These are phyloP conservation scores for Nyctibius bracteatus DNA, from an alignment of 2,113 vertebrate species.

Conservation along the genomic window DNA sequence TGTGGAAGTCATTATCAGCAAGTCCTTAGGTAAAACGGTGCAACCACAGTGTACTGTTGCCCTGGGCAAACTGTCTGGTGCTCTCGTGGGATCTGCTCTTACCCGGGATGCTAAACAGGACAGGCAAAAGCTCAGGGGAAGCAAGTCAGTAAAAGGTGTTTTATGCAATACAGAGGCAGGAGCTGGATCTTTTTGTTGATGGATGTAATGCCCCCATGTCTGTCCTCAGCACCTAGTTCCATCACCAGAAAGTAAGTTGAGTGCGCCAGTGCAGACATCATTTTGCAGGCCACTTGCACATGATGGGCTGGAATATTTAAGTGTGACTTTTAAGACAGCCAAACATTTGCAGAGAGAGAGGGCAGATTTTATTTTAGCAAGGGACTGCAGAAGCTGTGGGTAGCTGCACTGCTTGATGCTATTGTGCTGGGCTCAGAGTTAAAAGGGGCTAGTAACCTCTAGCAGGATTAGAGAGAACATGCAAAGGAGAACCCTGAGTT, in stretches of 20 bases:
- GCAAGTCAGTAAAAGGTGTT: neutral
- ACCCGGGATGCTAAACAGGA: neutral
- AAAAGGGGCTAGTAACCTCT: neutral
- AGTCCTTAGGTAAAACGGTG: neutral
- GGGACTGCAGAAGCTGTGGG: neutral
- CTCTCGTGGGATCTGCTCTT: neutral
- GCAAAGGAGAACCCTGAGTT: conserved; percentile 20
- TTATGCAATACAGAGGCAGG: neutral
- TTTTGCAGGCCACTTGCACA: neutral
- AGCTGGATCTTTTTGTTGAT: neutral
- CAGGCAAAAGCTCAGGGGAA: neutral
- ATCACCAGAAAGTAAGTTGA: neutral
- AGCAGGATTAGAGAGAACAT: neutral
- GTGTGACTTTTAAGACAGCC: neutral
- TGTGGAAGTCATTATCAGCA: neutral
- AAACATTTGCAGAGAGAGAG: neutral
- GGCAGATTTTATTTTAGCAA: neutral
- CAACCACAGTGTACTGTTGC: neutral
- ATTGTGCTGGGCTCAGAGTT: neutral
- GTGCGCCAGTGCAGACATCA: neutral
- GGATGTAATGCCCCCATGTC: neutral
- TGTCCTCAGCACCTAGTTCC: neutral
- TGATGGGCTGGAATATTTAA: neutral
- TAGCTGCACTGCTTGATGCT: neutral
- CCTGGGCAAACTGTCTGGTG: neutral